A percentile compares a stretch with the other conserved stretches of the same genome.
Evolutionary conservation across 1,140 invertebrate genomes (phyloP).

Genomic region (Episyrphus balteatus): DNA sequence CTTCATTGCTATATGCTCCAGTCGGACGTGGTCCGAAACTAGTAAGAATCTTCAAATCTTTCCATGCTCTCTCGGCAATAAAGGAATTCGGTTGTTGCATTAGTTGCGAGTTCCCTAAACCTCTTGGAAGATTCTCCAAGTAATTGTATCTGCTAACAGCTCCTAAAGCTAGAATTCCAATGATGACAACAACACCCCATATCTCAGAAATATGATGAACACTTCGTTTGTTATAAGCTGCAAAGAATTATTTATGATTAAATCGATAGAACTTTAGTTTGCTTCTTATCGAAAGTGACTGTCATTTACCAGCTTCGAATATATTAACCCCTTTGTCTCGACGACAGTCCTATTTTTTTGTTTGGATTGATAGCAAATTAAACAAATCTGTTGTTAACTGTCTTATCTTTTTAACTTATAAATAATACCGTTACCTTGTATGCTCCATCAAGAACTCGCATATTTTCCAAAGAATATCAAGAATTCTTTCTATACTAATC

Average conservation of each 20-base stretch:
- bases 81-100: slow-evolving; percentile 24
- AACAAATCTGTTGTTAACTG: too few species aligned
- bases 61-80: slow-evolving; percentile 39
- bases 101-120: slow-evolving; percentile 2
- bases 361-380: too few species aligned
- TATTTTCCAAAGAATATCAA: too few species aligned
- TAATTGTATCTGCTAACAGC: slow-evolving; percentile 1
- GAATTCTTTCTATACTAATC: too few species aligned
- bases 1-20: slow-evolving; percentile 55
- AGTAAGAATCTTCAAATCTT: slow-evolving; percentile 38
- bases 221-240: slow-evolving; percentile 5
- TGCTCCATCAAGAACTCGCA: too few species aligned
- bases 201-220: slow-evolving; percentile 6
- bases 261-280: too few species aligned
- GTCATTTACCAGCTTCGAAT: too few species aligned
- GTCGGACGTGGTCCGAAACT: slow-evolving; percentile 39
- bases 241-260: not conserved
- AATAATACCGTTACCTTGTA: too few species aligned
- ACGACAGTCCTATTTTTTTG: too few species aligned
- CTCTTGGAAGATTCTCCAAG: slow-evolving; percentile 7
- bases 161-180: not conserved
- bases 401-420: too few species aligned
- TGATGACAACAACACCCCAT: slow-evolving; percentile 3
- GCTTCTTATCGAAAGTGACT: too few species aligned
- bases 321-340: too few species aligned